Base-by-base conservation (phyloP, 2,888 invertebrate species). In the Macrosoma leucophasiata region DNA sequence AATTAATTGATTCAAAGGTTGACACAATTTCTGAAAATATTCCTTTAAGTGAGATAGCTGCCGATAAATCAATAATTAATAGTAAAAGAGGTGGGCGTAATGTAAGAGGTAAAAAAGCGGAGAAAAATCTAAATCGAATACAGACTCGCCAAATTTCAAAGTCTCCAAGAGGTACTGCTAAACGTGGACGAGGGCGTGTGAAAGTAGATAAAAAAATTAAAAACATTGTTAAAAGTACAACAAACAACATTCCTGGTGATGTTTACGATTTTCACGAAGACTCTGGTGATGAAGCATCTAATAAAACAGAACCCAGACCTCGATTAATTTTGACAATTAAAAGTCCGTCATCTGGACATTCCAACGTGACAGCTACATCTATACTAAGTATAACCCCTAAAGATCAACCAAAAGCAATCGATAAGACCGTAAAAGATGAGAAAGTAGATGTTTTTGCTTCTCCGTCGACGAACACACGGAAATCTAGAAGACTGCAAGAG, bases 181-280 rank as follows among this genome's bases (percentile, higher is more conserved):
- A 81, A 55, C 75, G 86, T 11, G 85, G 87, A 2, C 69, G 86
- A 50, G 85, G 85, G 6, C 70, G 87, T 55, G 67, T 73, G 1
- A 87, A 84, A 58, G 69, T 70, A 8, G 88, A 88, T 47, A 84
- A 87, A 45, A 88, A 87, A 65, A 57, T 76, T 1, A 79, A 79
- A 56, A 69, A 50, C 42, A 46, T 68, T 6, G 65, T 77, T 2
- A 85, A 81, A 55, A 79, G 77, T 6, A 88, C 84, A 46, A 85
- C 86, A 41, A 87, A 81, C 49, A 88, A 88, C 50, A 72, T 87
- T 28, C 86, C 89, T 1, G 89, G 91, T 6, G 96, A 96, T 59
- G 88, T 96, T 2, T 96, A 96, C 62, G 96, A 96, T 65, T 96
- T 96, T 63, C 91, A 93, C 49, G 96, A 96, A 60, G 96, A 96